These are phyloP conservation scores for Agriopis aurantiaria DNA, from an alignment of 2,888 invertebrate genomes.

Conservation along the genomic window DNA sequence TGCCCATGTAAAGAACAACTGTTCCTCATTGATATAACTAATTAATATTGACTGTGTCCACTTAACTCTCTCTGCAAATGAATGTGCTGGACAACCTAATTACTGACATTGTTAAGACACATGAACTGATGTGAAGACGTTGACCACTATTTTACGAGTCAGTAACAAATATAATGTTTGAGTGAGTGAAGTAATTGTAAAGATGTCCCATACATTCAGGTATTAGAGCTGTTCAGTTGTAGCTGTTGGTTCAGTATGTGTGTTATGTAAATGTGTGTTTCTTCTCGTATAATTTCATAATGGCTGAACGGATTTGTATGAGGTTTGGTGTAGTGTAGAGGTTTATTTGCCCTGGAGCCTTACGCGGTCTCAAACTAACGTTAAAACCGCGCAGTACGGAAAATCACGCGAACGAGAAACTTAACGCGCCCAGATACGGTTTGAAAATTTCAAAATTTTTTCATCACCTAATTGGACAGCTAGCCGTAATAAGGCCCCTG, in stretches of 20 bases:
- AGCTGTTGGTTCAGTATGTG: too few species aligned
- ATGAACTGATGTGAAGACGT: conserved; percentile 45
- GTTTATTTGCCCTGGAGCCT: too few species aligned
- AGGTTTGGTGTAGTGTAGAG: not conserved
- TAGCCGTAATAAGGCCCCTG: too few species aligned
- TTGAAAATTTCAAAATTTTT: too few species aligned
- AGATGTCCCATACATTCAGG: conserved; percentile 41
- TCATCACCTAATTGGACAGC: too few species aligned
- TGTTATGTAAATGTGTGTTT: not conserved
- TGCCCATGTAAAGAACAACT: conserved; percentile 7
- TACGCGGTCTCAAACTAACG: too few species aligned
- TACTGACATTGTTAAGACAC: conserved; percentile 45
- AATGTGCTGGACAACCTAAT: conserved; percentile 23
- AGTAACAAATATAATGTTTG: not conserved
- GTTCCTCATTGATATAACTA: conserved; percentile 20
- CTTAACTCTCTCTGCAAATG: conserved; percentile 22
- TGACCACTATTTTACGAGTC: not conserved
- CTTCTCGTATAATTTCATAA: not conserved
- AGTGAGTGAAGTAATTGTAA: conserved; percentile 14
- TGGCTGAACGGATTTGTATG: not conserved
- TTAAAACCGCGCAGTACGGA: too few species aligned
- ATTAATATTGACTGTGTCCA: conserved; percentile 16
- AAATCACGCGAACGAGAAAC: too few species aligned
- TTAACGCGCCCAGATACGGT: too few species aligned
- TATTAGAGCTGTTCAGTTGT: conserved; percentile 22